Conservation (phyloP, 2,113 vertebrate species). For the Gasterosteus nipponicus region DNA sequence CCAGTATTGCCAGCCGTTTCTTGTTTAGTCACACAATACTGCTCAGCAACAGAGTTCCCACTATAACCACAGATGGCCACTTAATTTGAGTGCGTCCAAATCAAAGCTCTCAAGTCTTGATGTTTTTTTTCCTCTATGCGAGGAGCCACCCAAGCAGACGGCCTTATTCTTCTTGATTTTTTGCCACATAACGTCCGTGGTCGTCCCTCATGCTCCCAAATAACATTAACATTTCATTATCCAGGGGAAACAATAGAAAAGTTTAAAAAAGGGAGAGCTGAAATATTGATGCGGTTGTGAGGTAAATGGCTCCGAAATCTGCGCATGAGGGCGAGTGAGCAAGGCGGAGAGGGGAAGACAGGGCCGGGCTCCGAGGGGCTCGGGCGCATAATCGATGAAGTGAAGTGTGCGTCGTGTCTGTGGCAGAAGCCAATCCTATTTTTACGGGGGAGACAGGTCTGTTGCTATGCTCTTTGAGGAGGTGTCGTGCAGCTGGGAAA, state of each 20-base stretch:
- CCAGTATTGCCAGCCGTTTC: background rate
- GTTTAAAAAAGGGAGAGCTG: constrained; percentile 53
- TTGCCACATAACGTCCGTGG: constrained; percentile 29
- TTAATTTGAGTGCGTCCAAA: constrained; percentile 3
- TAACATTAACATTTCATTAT: constrained; percentile 80
- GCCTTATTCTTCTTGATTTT: constrained; percentile 25
- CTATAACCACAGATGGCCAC: background rate
- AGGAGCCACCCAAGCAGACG: constrained; percentile 1
- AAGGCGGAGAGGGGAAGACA: constrained; percentile 66
- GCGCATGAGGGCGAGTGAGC: constrained; percentile 46
- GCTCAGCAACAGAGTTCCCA: background rate
- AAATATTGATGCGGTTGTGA: constrained; percentile 79
- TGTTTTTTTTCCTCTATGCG: constrained; percentile 3
- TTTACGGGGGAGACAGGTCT: constrained; percentile 81
- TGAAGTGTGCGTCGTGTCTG: constrained; percentile 78
- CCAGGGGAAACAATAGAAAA: constrained; percentile 71
- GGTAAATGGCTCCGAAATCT: constrained; percentile 76
- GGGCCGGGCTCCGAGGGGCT: constrained; percentile 76
- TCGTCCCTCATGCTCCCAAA: constrained; percentile 42
- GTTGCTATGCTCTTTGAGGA: constrained; percentile 84
- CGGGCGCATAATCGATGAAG: constrained; percentile 82
- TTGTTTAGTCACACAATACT: background rate
- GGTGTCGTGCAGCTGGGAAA: constrained; percentile 57
- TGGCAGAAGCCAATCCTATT: constrained; percentile 81
- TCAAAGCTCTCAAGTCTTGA: constrained; percentile 5